Evolutionary conservation across 2,113 vertebrate species (phyloP), one percentile per base, ranked within the genome.

Genomic region (Rhinichthys klamathensis): DNA sequence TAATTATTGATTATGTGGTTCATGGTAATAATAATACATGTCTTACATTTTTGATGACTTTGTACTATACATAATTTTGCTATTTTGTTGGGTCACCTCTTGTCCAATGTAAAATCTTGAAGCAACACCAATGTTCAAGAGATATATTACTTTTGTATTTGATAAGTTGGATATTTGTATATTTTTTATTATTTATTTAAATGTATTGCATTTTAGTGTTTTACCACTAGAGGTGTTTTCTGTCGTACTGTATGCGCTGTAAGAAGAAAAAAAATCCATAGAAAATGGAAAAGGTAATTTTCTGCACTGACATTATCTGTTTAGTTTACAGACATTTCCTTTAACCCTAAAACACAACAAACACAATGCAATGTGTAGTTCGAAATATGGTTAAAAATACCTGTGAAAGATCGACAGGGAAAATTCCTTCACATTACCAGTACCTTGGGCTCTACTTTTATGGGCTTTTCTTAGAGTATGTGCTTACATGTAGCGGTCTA

Each of bases 401-500:
- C 8, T 11, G 16, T 69, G 30, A 35, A 23, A 56, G 38, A 38
- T 38, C 35, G 4, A 23, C 38, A 8, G 2, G 1, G 30, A 35
- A 35, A 35, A 35, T 32, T 67, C 27, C 6, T 67, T 67, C 15
- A 38, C 21, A 11, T 23, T 23, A 23, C 10, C 18, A 38, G 32
- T 23, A 23, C 32, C 21, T 5, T 38, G 6, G 4, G 32, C 5
- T 23, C 4, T 44, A 13, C 6, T 73, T 72, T 72, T 44, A 44
- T 35, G 18, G 11, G 44, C 21, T n/a, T 72, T 72, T 41, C 10
- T 7, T 44, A 13, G 38, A 15, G 41, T 25, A 23, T 73, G 56
- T 23, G 25, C 32, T 85, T 54, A 83, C 63, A 85, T 88, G 41
- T 46, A 70, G 15, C 23, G 35, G n/a, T 67, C 41, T 79, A 79